Conservation (phyloP, 2,113 vertebrate species). For the Spermophilus dauricus region DNA sequence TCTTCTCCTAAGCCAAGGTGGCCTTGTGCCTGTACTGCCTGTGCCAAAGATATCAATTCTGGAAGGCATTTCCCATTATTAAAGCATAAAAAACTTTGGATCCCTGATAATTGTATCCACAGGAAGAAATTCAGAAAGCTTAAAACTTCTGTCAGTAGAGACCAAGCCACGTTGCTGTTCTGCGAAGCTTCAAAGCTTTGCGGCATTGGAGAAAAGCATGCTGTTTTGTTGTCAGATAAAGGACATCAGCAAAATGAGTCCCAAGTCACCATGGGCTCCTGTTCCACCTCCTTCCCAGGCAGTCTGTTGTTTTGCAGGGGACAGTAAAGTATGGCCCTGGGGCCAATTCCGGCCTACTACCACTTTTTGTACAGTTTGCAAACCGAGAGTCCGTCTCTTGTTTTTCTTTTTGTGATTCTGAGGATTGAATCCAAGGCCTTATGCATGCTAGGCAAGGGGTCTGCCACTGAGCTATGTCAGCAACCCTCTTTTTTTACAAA, state of each 20-base stretch:
- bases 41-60: conserved; percentile 81
- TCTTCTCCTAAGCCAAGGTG: conserved; percentile 85
- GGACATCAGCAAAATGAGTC: background rate
- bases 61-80: conserved; percentile 82
- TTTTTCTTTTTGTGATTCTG: background rate
- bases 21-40: conserved; percentile 76
- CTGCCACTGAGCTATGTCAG: background rate
- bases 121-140: conserved; percentile 85
- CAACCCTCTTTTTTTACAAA: background rate
- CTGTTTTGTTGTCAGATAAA: background rate
- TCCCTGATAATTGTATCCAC: conserved; percentile 85
- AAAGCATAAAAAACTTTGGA: conserved; percentile 86
- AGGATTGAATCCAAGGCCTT: background rate
- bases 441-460: background rate
- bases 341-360: background rate
- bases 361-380: background rate
- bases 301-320: background rate
- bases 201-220: background rate
- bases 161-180: conserved; percentile 76
- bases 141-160: conserved; percentile 83
- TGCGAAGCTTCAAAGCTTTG: background rate
- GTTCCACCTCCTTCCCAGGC: background rate
- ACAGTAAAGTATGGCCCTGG: background rate
- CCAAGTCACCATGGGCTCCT: background rate
- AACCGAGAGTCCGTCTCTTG: background rate